Conservation (phyloP, 2,113 vertebrate genomes). For the Carassius carassius region DNA sequence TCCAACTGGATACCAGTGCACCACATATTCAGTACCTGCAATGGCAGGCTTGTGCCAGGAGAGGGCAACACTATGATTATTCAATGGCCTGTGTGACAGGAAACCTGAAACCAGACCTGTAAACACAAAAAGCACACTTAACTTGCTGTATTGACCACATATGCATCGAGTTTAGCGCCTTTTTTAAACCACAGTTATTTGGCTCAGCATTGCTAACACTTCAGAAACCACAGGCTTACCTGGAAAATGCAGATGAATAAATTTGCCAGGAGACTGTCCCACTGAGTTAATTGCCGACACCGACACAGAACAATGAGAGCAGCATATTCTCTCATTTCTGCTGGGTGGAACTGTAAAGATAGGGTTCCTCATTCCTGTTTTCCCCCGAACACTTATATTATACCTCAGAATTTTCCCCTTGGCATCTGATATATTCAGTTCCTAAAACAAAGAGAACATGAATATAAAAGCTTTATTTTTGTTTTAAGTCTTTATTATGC, state of each 20-base stretch:
- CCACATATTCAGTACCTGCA: slow-evolving; percentile 56
- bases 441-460: slow-evolving; percentile 58
- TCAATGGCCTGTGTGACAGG: not conserved
- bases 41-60: slow-evolving; percentile 64
- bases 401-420: slow-evolving; percentile 69
- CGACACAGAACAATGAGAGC: slow-evolving; percentile 62
- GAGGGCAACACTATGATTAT: slow-evolving; percentile 66
- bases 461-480: not conserved
- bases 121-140: not conserved
- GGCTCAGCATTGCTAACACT: not conserved
- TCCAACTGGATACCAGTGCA: slow-evolving; percentile 71
- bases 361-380: not conserved
- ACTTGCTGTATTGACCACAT: not conserved
- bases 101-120: slow-evolving; percentile 37
- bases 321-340: slow-evolving; percentile 26
- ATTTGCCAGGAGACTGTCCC: slow-evolving; percentile 69
- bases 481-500: not conserved
- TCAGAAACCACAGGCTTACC: slow-evolving; percentile 56
- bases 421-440: slow-evolving; percentile 55
- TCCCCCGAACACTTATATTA: slow-evolving; percentile 51
- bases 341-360: not conserved
- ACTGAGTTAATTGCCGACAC: slow-evolving; percentile 70
- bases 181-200: not conserved
- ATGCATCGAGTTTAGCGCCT: not conserved
- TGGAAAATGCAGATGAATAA: slow-evolving; percentile 48